A percentile compares a stretch with the other conserved stretches of the same genome.
Evolutionary conservation across 2,888 invertebrate species (phyloP).

Genomic region (Ophonus ardosiacus): DNA sequence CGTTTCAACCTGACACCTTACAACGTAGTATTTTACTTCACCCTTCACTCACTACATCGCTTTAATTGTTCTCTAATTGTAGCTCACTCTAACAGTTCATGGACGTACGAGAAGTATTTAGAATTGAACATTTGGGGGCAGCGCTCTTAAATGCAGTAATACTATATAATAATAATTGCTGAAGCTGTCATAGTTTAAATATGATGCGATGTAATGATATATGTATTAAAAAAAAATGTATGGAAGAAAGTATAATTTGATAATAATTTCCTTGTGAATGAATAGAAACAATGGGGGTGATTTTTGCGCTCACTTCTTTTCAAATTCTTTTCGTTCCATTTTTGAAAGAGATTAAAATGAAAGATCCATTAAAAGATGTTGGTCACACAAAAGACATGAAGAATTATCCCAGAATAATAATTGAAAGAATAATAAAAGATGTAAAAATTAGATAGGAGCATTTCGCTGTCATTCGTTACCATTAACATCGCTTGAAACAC

Average conservation of each 20-base stretch:
- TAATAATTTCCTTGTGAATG: background rate
- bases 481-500: background rate
- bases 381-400: conserved; percentile 36
- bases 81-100: background rate
- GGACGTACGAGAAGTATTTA: background rate
- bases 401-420: conserved; percentile 35
- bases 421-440: conserved; percentile 40
- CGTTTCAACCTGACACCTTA: background rate
- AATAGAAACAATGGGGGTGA: background rate
- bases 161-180: too few species aligned
- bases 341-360: conserved; percentile 38
- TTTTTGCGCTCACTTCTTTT: conserved; percentile 25
- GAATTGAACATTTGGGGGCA: background rate
- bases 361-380: conserved; percentile 44
- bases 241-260: background rate
- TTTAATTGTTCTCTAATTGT: background rate
- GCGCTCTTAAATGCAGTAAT: background rate
- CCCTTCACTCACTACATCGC: background rate
- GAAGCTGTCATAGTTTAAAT: too few species aligned
- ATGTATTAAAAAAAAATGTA: background rate
- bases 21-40: background rate
- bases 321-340: conserved; percentile 12
- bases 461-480: background rate
- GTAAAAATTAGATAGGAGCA: conserved; percentile 31
- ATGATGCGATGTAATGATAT: background rate